Evolutionary conservation across 1,140 invertebrate genomes (phyloP).

Genomic region (Zaprionus inermis): DNA sequence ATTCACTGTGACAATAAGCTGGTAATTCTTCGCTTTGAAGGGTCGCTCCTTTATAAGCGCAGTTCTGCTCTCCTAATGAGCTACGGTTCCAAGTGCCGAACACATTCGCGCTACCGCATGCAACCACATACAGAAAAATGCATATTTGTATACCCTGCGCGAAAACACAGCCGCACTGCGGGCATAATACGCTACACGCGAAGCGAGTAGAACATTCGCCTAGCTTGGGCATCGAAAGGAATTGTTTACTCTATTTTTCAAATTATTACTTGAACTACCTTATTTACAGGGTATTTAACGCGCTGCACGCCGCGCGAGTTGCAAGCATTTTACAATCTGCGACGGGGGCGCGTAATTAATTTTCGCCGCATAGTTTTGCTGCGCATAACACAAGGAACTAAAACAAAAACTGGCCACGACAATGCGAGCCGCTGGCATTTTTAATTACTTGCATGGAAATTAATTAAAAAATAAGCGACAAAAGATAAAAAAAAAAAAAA

Average conservation of each 20-base stretch:
- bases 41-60: neutral
- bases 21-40: neutral
- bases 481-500: neutral
- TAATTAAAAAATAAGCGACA: slow-evolving; percentile 63
- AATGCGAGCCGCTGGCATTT: slow-evolving; percentile 73
- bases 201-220: neutral
- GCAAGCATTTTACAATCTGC: slow-evolving; percentile 6
- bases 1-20: neutral
- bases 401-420: slow-evolving; percentile 58
- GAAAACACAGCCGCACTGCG: neutral
- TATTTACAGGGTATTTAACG: slow-evolving; percentile 8
- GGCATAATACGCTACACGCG: neutral
- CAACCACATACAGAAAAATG: slow-evolving; percentile 1
- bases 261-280: too few species aligned
- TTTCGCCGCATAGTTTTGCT: slow-evolving; percentile 61
- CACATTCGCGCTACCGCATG: neutral
- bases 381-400: slow-evolving; percentile 30
- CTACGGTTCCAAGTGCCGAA: neutral
- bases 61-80: neutral
- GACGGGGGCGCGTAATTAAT: slow-evolving; percentile 70
- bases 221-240: neutral
- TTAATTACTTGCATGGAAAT: slow-evolving; percentile 74
- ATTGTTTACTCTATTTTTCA: too few species aligned
- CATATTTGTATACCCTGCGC: neutral
- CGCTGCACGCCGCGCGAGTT: neutral